phyloP scores from a whole-genome alignment of 2,797 vertebrate species.

The Bovichtus diacanthus region DNA sequence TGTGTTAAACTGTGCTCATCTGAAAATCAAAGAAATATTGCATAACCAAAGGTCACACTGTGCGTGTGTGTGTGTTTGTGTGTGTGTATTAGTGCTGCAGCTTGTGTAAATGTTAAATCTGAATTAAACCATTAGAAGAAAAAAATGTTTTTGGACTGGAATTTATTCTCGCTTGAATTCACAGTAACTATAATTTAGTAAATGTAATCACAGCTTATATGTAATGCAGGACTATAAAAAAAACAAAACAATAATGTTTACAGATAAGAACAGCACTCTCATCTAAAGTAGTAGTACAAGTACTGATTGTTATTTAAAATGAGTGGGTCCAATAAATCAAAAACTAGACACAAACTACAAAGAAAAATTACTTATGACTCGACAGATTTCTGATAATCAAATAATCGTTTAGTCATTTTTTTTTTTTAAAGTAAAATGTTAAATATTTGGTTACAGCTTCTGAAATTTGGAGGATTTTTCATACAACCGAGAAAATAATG shows the following conservation, averaged over 20 bases:
- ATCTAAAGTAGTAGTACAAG: not conserved
- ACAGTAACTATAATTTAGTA: conserved; percentile 27
- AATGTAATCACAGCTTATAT: conserved; percentile 25
- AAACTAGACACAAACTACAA: not conserved
- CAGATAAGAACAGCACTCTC: not conserved
- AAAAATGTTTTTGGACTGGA: not conserved
- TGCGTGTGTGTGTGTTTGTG: conserved; percentile 16
- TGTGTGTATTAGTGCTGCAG: conserved; percentile 14
- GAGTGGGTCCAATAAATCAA: not conserved
- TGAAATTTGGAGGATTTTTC: not conserved
- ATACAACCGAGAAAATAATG: not conserved
- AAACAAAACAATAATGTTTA: not conserved
- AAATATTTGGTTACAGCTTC: not conserved
- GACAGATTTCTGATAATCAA: not conserved
- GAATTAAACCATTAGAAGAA: conserved; percentile 48
- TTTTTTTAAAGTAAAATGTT: too few relatives aligned
- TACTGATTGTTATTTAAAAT: not conserved
- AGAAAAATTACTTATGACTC: not conserved
- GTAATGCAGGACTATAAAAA: not conserved
- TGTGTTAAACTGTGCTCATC: conserved; percentile 72
- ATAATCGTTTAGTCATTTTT: not conserved
- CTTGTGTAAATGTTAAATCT: conserved; percentile 44
- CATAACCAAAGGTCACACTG: conserved; percentile 67
- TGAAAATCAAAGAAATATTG: conserved; percentile 72
- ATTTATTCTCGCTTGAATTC: conserved; percentile 22